Percentiles rank a stretch among this genome's conserved stretches.
phyloP scores from a whole-genome alignment of 2,113 vertebrate species.

The Butorides virescens region DNA sequence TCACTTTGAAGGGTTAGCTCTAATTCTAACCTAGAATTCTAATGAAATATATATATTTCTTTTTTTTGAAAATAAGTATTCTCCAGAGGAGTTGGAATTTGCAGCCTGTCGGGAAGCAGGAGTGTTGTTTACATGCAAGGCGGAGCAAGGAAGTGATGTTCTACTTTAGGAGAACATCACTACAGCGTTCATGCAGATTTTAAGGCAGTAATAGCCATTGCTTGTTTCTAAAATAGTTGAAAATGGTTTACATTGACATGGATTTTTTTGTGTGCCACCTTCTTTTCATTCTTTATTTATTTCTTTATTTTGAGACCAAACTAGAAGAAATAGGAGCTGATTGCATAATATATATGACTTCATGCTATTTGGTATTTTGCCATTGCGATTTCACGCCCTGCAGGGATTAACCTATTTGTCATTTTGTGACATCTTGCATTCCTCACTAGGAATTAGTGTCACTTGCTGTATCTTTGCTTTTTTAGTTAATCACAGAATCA shows the following conservation, averaged over 20 bases:
- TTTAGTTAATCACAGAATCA: not conserved
- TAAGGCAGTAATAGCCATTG: not conserved
- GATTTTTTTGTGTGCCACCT: not conserved
- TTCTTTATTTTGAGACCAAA: not conserved
- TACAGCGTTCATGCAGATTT: not conserved
- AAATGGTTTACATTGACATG: not conserved
- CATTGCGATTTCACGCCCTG: not conserved
- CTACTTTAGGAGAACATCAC: not conserved
- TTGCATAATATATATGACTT: not conserved
- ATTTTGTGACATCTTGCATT: not conserved
- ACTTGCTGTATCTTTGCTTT: not conserved
- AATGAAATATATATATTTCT: not conserved
- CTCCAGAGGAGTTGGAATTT: not conserved
- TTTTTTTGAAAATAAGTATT: not conserved
- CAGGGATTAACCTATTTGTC: not conserved
- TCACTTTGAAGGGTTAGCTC: not conserved
- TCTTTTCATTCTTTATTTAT: too few species aligned
- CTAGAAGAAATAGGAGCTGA: not conserved
- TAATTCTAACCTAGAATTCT: not conserved
- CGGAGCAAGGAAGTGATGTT: not conserved
- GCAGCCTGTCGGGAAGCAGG: not conserved
- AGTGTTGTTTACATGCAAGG: not conserved
- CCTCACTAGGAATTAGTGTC: not conserved
- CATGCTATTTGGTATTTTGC: not conserved
- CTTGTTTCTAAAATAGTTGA: not conserved